Base-by-base conservation (phyloP, 2,113 vertebrate species). In the Colistium nudipinnis region DNA sequence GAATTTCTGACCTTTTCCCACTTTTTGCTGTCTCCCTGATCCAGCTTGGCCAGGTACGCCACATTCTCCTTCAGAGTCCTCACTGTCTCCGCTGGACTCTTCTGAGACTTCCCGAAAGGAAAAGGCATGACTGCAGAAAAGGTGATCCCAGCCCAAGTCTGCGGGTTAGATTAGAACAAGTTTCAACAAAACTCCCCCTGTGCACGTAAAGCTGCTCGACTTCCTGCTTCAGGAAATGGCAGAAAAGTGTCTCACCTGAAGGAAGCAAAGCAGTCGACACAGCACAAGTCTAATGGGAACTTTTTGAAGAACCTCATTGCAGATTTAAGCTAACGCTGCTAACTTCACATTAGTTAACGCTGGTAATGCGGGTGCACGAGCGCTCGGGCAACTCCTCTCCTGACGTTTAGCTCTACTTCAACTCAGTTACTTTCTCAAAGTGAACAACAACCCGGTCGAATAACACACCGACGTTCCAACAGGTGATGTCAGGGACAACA, bases 71-170 rank as follows among this genome's bases (percentile, higher is more conserved):
- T 94, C 47, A 94, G 79, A 54, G 74, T 92, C 85, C 85, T 93
- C 47, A 94, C 93, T 47, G 93, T 94, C 47, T 94, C 93, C 41
- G 90, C 93, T 13, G 93, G 93, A 80, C 88, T 93, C 89, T 94
- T 94, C 89, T 93, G 93, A 69, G 93, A 92, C 74, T 94, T 94
- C 54, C 92, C 92, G 47, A 94, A 94, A 38, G 92, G 92, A 84
- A 94, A 94, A 48, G 93, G 93, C 93, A 94, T 94, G 89, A 39
- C 89, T 90, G 73, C 28, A 53, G 77, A 53, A 30, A 24, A 54
- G 43, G 30, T 11, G 31, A 7, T 54, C 60, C 30, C 35, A 80
- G n/a, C 14, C 49, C 38, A 49, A 44, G 51, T 55, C 33, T 85
- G 61, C 20, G 19, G 7, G 28, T 48, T 36, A 61, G 75, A 65